phyloP scores from a whole-genome alignment of 30 jellyfish, hydroid and myxozoan species.

The Aurelia sp. region DNA sequence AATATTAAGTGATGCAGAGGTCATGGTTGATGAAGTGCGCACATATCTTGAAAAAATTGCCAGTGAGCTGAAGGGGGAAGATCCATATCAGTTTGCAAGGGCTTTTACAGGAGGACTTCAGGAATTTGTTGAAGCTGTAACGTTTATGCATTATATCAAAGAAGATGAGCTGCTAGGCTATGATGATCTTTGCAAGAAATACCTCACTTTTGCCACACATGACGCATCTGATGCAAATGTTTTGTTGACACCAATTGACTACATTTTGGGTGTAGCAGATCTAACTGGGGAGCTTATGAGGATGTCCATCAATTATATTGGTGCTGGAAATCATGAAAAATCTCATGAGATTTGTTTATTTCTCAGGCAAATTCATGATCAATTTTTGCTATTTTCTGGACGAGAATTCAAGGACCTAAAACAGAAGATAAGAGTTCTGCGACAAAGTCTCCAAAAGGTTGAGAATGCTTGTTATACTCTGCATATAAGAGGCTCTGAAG shows the following conservation, averaged over 20 bases:
- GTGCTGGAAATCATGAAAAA: constrained; percentile 66
- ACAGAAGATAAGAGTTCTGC: constrained; percentile 62
- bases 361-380: constrained; percentile 59
- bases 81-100: constrained; percentile 60
- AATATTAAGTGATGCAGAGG: constrained; percentile 49
- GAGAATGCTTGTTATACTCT: constrained; percentile 81
- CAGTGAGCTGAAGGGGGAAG: constrained; percentile 65
- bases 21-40: constrained; percentile 33
- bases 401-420: constrained; percentile 54
- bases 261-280: constrained; percentile 89
- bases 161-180: constrained; percentile 43
- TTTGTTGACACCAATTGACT: constrained; percentile 68
- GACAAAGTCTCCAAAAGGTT: constrained; percentile 77
- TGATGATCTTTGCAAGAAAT: constrained; percentile 41
- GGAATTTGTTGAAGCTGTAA: constrained; percentile 90
- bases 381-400: constrained; percentile 63
- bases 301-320: constrained; percentile 65
- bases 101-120: constrained; percentile 87
- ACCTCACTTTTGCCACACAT: constrained; percentile 29
- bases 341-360: constrained; percentile 57
- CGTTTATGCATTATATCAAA: constrained; percentile 66
- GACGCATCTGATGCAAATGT: constrained; percentile 7
- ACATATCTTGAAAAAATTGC: constrained; percentile 54
- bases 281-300: constrained; percentile 96
- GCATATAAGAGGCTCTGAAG: constrained; percentile 84